Evolutionary conservation across 92 coral and sea anemone species (phyloP).

Genomic region (Heteractis magnifica): DNA sequence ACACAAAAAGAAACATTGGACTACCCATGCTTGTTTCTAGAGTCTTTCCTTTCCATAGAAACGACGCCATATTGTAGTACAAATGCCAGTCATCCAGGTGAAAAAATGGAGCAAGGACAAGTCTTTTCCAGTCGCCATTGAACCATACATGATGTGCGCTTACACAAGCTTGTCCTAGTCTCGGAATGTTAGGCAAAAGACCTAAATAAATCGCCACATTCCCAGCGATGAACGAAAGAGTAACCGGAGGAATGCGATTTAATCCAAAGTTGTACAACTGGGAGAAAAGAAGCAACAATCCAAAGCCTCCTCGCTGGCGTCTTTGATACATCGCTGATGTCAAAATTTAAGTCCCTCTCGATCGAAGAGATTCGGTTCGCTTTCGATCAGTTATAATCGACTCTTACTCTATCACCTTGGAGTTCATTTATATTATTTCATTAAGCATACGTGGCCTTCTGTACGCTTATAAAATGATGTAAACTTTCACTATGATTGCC

Average conservation of each 20-base stretch:
- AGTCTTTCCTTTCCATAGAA: constrained; percentile 93
- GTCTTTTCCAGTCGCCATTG: constrained; percentile 87
- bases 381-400: background rate
- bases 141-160: constrained; percentile 93
- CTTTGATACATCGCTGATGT: constrained; percentile 65
- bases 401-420: background rate
- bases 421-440: constrained; percentile 4
- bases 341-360: background rate
- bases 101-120: constrained; percentile 75
- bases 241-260: constrained; percentile 88
- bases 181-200: constrained; percentile 70
- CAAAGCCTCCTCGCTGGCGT: constrained; percentile 78
- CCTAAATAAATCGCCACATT: constrained; percentile 87
- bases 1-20: constrained; percentile 60
- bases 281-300: constrained; percentile 70
- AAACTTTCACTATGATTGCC: constrained; percentile 25
- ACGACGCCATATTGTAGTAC: constrained; percentile 98
- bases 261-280: constrained; percentile 87
- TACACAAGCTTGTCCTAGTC: constrained; percentile 83
- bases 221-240: constrained; percentile 78
- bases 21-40: constrained; percentile 82
- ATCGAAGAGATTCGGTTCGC: background rate
- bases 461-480: constrained; percentile 32
- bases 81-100: constrained; percentile 96
- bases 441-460: constrained; percentile 35